Base-by-base conservation (phyloP, 2,113 vertebrate species). In the Geococcyx californianus region DNA sequence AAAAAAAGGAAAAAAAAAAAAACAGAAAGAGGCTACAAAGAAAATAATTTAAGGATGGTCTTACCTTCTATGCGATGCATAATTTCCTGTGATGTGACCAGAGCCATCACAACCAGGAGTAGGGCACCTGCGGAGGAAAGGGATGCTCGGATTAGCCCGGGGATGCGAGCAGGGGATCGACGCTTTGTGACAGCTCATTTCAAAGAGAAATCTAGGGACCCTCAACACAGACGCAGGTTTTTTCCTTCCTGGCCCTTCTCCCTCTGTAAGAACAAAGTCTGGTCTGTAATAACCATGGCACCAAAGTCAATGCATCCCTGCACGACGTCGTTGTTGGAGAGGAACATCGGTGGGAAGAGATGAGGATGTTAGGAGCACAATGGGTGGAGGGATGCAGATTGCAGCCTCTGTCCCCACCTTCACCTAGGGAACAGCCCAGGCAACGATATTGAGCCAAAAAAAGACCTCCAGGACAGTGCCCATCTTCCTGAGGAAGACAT, bases 31-130 rank as follows among this genome's bases (percentile, higher is more conserved):
- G 21, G 38, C 26, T 54, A 23, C 11, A 52, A 25, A 80, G 52
- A 42, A 96, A 92, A 89, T 84, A 87, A 95, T 85, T 95, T 90
- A 34, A 89, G 63, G 64, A 24, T 82, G 83, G 49, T 76, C 98
- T 98, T 95, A 98, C 98, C 98, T 98, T 94, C 98, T 97, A 67
- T 98, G 98, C 0, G 98, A 98, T 82, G 98, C 98, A 94, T 98
- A 98, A 97, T 98, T 98, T 96, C 98, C 98, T 70, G 98, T 98
- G 84, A 98, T 98, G 94, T 98, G 98, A 96, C 98, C 98, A 45
- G 98, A 98, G 68, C 98, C 98, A 77, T 98, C 98, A 69, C 98
- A 98, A 94, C 98, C 98, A 42, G 98, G 98, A 36, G 98, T 98
- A 97, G 98, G 98, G 98, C 98, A 98, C 98, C 98, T 98, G 97